These are phyloP conservation scores for Sceloporus tristichus DNA, from an alignment of 2,113 vertebrate species.

Conservation along the genomic window DNA sequence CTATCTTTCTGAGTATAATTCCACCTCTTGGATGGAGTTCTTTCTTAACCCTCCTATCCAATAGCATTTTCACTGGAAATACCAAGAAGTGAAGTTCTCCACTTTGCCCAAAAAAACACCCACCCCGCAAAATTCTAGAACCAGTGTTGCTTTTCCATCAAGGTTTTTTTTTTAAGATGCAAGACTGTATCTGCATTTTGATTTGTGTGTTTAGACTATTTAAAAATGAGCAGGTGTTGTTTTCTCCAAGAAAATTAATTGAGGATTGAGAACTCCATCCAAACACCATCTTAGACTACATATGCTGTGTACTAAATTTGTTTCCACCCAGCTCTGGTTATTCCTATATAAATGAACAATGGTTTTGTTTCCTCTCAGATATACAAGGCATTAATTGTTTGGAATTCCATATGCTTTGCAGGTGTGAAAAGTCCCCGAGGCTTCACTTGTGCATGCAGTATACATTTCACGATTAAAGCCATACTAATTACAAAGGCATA, in stretches of 20 bases:
- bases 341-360: slow-evolving; percentile 19
- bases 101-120: background rate
- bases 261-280: background rate
- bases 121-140: background rate
- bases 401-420: slow-evolving; percentile 63
- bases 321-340: background rate
- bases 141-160: background rate
- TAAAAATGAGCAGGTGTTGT: background rate
- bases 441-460: slow-evolving; percentile 47
- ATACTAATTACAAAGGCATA: slow-evolving; percentile 56
- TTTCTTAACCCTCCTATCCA: background rate
- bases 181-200: background rate
- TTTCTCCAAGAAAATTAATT: slow-evolving; percentile 15
- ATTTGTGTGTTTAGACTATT: background rate
- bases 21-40: background rate
- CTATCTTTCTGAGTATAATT: no score
- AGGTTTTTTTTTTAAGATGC: background rate
- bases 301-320: slow-evolving; percentile 16
- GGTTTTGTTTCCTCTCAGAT: slow-evolving; percentile 29
- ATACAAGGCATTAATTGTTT: slow-evolving; percentile 58
- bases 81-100: background rate
- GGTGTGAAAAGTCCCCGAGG: slow-evolving; percentile 57
- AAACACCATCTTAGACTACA: slow-evolving; percentile 2
- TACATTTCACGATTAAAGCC: slow-evolving; percentile 65
- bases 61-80: background rate